Base-by-base conservation (phyloP, 2,113 vertebrate genomes). In the Galemys pyrenaicus region DNA sequence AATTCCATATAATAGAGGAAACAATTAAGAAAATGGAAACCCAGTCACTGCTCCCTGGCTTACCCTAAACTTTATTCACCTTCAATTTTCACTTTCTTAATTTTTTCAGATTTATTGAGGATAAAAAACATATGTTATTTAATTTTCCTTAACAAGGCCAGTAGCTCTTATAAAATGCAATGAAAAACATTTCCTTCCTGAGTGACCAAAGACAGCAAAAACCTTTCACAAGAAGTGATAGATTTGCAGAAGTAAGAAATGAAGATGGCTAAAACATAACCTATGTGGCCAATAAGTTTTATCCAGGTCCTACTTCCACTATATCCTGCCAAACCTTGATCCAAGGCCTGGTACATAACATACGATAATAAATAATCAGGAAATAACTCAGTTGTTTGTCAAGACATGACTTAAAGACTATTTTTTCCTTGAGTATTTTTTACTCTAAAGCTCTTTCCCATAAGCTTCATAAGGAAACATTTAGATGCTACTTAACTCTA, bases 131-230 rank as follows among this genome's bases (percentile, higher is more conserved):
- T 6, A 17, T 44, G 35, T 51, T 78, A 77, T 60, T 83, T 96
- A 22, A 74, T 83, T 96, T 95, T 91, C 73, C 92, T 89, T 64
- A 85, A n/a, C 54, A 85, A 60, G 51, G 11, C 22, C 65, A 92
- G 22, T 58, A 39, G 79, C 80, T 92, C 82, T 92, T 58, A 79
- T 79, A 75, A 94, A 95, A 80, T 81, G 39, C 94, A 92, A 80
- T 13, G 37, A 68, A 90, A 85, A 67, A 11, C 51, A 62, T 90
- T 87, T 80, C 35, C 39, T 88, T 74, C 11, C 24, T 70, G 30
- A 39, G 6, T 83, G 75, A 60, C 65, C 71, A 89, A 39, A 75
- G 41, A 56, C 32, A 93, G 56, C 9, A 15, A 73, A 70, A 35
- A 3, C 22, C 51, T 93, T 92, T 73, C 70, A 46, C 24, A n/a